Conservation (phyloP, 2,888 invertebrate species). For the Meloe dianella region DNA sequence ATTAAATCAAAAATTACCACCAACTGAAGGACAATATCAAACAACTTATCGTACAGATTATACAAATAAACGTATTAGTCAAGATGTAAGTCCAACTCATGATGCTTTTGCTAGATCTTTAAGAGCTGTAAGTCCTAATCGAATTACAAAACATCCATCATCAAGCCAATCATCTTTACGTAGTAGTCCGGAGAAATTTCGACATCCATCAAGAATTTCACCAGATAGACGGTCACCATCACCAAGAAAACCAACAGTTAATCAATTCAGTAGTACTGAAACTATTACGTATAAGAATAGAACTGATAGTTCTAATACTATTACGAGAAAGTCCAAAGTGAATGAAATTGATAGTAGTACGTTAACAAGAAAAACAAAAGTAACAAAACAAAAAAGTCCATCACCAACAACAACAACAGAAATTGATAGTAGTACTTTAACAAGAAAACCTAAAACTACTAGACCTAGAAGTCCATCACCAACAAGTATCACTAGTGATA, state of each 20-base stretch:
- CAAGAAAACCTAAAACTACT: constrained; percentile 39
- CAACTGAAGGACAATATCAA: constrained; percentile 62
- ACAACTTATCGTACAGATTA: constrained; percentile 69
- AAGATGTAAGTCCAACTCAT: constrained; percentile 74
- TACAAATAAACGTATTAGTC: constrained; percentile 64
- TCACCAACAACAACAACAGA: constrained; percentile 46
- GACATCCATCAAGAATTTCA: constrained; percentile 44
- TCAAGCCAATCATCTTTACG: constrained; percentile 63
- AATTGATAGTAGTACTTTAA: constrained; percentile 27
- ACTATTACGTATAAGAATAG: constrained; percentile 41
- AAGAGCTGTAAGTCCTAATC: constrained; percentile 69
- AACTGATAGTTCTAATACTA: constrained; percentile 29
- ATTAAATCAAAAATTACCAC: constrained; percentile 48
- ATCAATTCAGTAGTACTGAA: constrained; percentile 45
- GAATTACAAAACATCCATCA: constrained; percentile 61
- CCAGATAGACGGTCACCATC: constrained; percentile 47
- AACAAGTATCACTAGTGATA: constrained; percentile 62
- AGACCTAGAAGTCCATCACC: constrained; percentile 32
- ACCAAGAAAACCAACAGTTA: constrained; percentile 40
- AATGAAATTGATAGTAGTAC: constrained; percentile 42
- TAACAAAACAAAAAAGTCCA: constrained; percentile 42
- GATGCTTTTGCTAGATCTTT: constrained; percentile 78
- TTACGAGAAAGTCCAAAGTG: constrained; percentile 36
- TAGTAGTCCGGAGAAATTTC: constrained; percentile 58
- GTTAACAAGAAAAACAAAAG: constrained; percentile 42